Evolutionary conservation across 2,797 vertebrate genomes (phyloP), one percentile per base, ranked within the genome.

Genomic region (Rhincodon typus): DNA sequence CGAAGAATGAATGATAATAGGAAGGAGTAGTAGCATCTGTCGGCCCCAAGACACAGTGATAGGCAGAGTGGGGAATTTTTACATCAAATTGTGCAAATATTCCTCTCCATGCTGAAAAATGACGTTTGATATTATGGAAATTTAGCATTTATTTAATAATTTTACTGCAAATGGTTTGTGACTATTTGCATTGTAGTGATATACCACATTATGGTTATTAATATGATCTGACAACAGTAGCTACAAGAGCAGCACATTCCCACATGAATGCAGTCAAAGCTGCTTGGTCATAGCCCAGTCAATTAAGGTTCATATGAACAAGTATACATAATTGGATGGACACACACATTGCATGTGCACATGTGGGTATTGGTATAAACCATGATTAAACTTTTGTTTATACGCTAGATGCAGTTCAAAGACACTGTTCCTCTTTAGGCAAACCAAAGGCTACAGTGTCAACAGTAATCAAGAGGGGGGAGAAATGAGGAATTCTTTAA

Each of bases 371-470:
- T 72, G 67, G 67, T 46, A 94, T 46, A 94, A 94, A 95, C 42
- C 94, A 53, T 30, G 42, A 72, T 50, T 77, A 53, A 25, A 53
- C 46, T 46, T 96, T 96, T 97, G 97, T 97, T 97, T 97, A 97
- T 96, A 97, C 97, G 96, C 96, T 95, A 46, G 34, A 96, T 94
- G 97, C 96, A 96, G 95, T 96, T 96, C 96, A 96, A 96, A 95
- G 95, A 12, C 50, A 94, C 88, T 96, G 86, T 96, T 96, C 70
- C 7, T 19, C 42, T 46, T 70, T 91, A 96, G 96, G 97, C 96
- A 97, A 96, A 79, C 91, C n/a, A 0, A 97, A 97, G 97, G 96
- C 96, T 96, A 96, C 96, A 96, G 90, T 96, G 97, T 97, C 96
- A 96, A 96, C 96, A 96, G 95, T 96, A 96, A 97, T 96, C 96